Conservation (phyloP, 2,888 invertebrate genomes). For the Balanococcus diminutus region DNA sequence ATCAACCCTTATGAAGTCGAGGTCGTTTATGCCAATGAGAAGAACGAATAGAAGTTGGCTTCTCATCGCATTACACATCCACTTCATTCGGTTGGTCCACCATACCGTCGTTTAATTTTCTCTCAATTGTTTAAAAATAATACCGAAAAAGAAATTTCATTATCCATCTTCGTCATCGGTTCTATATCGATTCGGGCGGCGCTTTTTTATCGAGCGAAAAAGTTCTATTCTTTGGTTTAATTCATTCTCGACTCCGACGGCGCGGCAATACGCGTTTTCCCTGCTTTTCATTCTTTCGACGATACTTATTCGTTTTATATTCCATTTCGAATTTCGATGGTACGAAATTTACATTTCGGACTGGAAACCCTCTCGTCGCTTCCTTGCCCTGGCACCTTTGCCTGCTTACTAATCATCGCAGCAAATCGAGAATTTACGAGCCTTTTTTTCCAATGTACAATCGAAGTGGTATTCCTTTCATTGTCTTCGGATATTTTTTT, state of each 20-base stretch:
- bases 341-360: slow-evolving; percentile 11
- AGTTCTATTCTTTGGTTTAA: background rate
- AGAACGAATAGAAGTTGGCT: background rate
- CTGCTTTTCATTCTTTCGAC: background rate
- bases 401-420: background rate
- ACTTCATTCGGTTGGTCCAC: background rate
- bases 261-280: background rate
- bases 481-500: background rate
- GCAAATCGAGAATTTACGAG: background rate
- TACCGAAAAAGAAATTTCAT: background rate
- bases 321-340: background rate
- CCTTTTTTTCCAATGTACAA: background rate
- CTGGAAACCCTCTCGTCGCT: background rate
- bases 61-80: background rate
- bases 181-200: background rate
- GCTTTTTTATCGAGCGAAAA: background rate
- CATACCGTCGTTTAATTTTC: background rate
- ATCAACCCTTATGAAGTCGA: background rate
- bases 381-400: background rate
- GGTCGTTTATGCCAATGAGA: background rate
- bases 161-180: background rate
- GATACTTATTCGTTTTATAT: background rate
- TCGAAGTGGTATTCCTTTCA: background rate
- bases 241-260: background rate
- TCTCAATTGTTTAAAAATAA: background rate